A percentile compares a stretch with the other conserved stretches of the same genome.
phyloP scores from a whole-genome alignment of 2,888 invertebrate genomes.

The Hypolimnas misippus region DNA sequence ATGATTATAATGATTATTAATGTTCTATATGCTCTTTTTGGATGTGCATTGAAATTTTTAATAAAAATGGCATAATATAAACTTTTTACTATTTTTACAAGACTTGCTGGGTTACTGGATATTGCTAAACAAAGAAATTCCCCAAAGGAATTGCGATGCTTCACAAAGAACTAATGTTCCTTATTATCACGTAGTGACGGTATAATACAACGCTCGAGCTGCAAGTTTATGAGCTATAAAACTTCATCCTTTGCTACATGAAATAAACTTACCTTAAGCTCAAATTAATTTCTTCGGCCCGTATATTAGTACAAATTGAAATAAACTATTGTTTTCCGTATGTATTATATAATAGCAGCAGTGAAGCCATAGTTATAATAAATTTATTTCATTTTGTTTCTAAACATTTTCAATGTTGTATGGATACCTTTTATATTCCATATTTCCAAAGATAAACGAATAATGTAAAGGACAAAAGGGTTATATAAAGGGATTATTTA shows the following conservation, averaged over 20 bases:
- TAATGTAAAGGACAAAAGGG: background rate
- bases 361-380: too few species aligned
- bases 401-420: slow-evolving; percentile 33
- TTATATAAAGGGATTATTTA: background rate
- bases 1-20: too few species aligned
- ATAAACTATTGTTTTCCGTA: slow-evolving; percentile 46
- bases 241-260: slow-evolving; percentile 55
- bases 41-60: too few species aligned
- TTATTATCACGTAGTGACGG: slow-evolving; percentile 30
- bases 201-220: slow-evolving; percentile 47
- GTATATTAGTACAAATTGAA: slow-evolving; percentile 45
- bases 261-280: slow-evolving; percentile 48
- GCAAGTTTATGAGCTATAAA: slow-evolving; percentile 61
- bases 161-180: slow-evolving; percentile 13
- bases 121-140: background rate
- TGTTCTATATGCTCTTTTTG: too few species aligned
- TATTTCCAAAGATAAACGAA: background rate
- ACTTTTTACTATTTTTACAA: background rate
- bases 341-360: too few species aligned
- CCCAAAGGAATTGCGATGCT: background rate
- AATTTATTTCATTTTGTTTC: too few species aligned
- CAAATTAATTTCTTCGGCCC: background rate
- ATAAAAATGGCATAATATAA: background rate
- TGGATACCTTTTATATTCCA: background rate
- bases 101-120: background rate